phyloP scores from a whole-genome alignment of 2,888 invertebrate species.

The Priocnemis perturbator region DNA sequence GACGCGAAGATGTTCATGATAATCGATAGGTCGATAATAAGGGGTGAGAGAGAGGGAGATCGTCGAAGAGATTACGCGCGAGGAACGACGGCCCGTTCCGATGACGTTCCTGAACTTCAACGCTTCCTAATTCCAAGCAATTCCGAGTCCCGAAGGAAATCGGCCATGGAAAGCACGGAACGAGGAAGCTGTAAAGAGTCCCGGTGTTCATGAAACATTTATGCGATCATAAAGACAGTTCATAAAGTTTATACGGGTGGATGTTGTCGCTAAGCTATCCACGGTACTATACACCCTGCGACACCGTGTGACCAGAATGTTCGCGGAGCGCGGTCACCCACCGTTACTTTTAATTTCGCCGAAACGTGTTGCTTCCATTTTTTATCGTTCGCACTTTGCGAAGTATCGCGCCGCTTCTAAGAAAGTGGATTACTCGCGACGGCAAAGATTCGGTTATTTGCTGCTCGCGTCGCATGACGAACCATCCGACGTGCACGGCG shows the following conservation, averaged over 20 bases:
- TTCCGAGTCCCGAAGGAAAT: slow-evolving; percentile 34
- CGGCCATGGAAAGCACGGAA: slow-evolving; percentile 33
- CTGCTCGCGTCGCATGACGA: too few species aligned
- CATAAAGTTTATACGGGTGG: slow-evolving; percentile 56
- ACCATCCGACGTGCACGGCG: too few species aligned
- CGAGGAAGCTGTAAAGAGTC: slow-evolving; percentile 45
- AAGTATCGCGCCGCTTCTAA: too few species aligned
- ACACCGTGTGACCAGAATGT: slow-evolving; percentile 47
- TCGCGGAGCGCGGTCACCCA: slow-evolving; percentile 21
- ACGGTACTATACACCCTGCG: slow-evolving; percentile 29
- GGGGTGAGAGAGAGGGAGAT: background rate
- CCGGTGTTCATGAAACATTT: slow-evolving; percentile 60
- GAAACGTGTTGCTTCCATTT: background rate
- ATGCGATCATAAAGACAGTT: slow-evolving; percentile 60
- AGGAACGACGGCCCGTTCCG: background rate
- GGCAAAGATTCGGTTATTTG: too few species aligned
- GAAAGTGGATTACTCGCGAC: too few species aligned
- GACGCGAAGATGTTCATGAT: too few species aligned
- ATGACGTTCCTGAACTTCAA: background rate
- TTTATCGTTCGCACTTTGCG: background rate
- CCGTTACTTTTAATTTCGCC: slow-evolving; percentile 34
- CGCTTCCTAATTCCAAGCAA: slow-evolving; percentile 32
- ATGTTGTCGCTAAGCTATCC: slow-evolving; percentile 50
- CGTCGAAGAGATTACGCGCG: background rate
- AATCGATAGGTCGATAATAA: background rate